Evolutionary conservation across 2,113 vertebrate genomes (phyloP).

Genomic region (Chaetodon auriga): DNA sequence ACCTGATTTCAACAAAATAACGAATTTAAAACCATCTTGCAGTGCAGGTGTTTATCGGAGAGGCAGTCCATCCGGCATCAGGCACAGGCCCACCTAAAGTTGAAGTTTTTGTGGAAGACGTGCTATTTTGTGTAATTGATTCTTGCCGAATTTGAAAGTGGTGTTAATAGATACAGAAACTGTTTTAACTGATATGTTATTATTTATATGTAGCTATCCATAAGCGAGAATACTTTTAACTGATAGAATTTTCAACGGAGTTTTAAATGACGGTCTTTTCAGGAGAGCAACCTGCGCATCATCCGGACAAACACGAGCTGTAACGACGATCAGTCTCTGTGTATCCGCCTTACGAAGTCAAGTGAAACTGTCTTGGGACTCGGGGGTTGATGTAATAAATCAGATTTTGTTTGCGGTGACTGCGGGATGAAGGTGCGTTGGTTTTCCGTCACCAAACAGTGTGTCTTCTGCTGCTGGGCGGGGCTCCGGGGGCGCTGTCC

Average conservation of each 20-base stretch:
- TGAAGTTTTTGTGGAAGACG: fast-evolving
- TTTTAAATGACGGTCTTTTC: neutral
- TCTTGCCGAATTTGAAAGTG: neutral
- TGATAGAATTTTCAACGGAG: fast-evolving
- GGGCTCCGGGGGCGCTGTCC: conserved; percentile 60
- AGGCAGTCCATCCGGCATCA: fast-evolving
- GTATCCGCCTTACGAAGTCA: neutral
- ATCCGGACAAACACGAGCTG: neutral
- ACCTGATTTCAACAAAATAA: neutral
- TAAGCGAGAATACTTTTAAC: neutral
- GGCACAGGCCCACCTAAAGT: neutral
- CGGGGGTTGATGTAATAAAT: fast-evolving
- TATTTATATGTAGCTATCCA: fast-evolving
- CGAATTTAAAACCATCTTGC: fast-evolving
- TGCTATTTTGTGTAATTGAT: fast-evolving
- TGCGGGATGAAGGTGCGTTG: conserved; percentile 31
- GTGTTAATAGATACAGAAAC: fast-evolving
- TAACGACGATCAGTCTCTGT: fast-evolving
- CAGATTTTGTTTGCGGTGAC: no score
- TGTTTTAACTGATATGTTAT: fast-evolving
- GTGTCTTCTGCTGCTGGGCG: conserved; percentile 31
- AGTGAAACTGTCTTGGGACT: no score
- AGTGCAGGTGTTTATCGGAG: neutral
- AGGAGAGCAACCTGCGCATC: neutral
- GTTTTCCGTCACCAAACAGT: neutral